These are phyloP conservation scores for Yponomeuta sedellus DNA, from an alignment of 2,888 invertebrate species.

Conservation along the genomic window DNA sequence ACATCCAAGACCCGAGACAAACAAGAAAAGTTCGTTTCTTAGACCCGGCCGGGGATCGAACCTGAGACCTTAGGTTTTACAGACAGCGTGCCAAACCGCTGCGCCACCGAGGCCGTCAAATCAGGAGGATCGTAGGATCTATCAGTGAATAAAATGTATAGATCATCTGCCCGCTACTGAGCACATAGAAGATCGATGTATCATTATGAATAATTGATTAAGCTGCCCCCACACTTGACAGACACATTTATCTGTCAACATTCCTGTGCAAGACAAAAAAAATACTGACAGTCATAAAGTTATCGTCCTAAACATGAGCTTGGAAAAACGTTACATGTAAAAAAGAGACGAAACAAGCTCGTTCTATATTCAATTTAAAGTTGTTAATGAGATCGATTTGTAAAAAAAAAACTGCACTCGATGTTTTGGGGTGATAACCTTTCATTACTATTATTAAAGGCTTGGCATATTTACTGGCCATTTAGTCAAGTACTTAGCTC, in stretches of 20 bases:
- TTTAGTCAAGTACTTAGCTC: neutral
- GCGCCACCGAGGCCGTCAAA: no score
- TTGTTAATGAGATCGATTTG: neutral
- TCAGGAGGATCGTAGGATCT: no score
- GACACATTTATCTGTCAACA: constrained; percentile 24
- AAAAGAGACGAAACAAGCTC: constrained; percentile 17
- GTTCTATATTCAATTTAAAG: neutral
- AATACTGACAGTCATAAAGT: constrained; percentile 21
- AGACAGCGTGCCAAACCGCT: no score
- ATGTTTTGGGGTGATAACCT: neutral
- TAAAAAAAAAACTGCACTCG: neutral
- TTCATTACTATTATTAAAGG: neutral
- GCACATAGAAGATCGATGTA: constrained; percentile 3
- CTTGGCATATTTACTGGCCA: neutral
- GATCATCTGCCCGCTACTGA: neutral
- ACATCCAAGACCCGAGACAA: no score
- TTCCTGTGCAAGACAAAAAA: constrained; percentile 20
- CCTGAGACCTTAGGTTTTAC: no score
- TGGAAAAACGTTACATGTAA: neutral
- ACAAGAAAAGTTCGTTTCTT: no score
- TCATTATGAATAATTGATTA: constrained; percentile 25
- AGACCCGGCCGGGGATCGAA: no score
- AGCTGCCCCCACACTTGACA: constrained; percentile 23
- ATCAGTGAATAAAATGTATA: neutral
- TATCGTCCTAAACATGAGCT: constrained; percentile 20